Evolutionary conservation across 2,797 vertebrate species (phyloP).

Genomic region (Pogoniulus pusillus): DNA sequence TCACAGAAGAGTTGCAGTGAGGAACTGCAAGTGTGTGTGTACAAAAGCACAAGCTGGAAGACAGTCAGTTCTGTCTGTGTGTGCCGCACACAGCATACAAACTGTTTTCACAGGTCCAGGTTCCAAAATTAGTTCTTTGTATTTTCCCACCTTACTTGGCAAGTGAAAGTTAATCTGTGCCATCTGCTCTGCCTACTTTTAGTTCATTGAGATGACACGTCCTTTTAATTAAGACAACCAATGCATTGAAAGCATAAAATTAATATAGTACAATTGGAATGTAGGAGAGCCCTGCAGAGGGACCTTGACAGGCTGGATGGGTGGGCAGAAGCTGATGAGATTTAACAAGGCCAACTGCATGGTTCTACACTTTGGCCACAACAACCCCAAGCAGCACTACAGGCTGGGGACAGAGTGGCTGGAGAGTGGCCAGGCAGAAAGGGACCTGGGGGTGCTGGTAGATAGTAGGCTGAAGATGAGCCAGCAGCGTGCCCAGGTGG

Average conservation of each 20-base stretch:
- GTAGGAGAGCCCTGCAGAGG: too few relatives aligned
- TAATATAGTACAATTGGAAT: not conserved
- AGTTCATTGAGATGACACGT: not conserved
- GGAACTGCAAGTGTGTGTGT: not conserved
- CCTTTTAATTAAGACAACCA: not conserved
- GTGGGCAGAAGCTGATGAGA: too few relatives aligned
- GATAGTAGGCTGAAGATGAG: too few relatives aligned
- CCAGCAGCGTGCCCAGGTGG: too few relatives aligned
- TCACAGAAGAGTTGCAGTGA: not conserved
- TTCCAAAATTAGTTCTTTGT: not conserved
- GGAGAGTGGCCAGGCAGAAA: too few relatives aligned
- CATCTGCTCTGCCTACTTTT: not conserved
- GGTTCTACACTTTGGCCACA: too few relatives aligned
- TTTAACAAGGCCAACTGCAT: too few relatives aligned
- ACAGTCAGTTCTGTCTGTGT: fast-evolving
- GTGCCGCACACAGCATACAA: not conserved
- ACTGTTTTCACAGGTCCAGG: not conserved
- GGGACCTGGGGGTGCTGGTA: too few relatives aligned
- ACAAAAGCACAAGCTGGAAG: not conserved
- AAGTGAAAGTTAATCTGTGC: not conserved
- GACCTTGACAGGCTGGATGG: too few relatives aligned
- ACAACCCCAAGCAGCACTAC: too few relatives aligned
- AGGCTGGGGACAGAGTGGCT: too few relatives aligned
- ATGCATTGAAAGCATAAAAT: not conserved
- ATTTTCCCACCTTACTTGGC: not conserved